Percentiles rank a stretch among this genome's conserved stretches.
phyloP scores from a whole-genome alignment of 2,113 vertebrate species.

The Pseudois nayaur region DNA sequence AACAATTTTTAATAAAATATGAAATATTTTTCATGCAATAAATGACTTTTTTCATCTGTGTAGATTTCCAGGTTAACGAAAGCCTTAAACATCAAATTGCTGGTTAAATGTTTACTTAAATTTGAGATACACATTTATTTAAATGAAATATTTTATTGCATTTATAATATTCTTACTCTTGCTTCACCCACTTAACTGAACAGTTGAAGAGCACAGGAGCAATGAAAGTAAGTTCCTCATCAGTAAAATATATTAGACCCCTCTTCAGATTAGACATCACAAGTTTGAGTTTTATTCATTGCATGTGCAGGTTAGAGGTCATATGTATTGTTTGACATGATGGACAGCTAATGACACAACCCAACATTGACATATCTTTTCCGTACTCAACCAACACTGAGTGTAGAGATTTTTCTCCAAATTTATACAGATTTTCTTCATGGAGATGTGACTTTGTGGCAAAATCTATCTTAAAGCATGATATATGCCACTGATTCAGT shows the following conservation, averaged over 20 bases:
- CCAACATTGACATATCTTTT: conserved; percentile 73
- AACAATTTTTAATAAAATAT: not conserved
- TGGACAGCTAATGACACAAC: conserved; percentile 71
- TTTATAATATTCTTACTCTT: not conserved
- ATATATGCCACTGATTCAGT: not conserved
- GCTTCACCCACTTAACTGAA: not conserved
- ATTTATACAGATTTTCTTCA: conserved; percentile 58
- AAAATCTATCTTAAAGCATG: not conserved
- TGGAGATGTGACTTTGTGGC: conserved; percentile 28
- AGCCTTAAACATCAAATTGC: not conserved
- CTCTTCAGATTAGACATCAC: conserved; percentile 57
- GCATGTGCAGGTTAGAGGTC: conserved; percentile 66
- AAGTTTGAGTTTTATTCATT: conserved; percentile 71
- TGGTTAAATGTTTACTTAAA: conserved; percentile 9
- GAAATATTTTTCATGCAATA: not conserved
- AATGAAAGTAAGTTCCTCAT: conserved; percentile 28
- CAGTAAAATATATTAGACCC: conserved; percentile 40
- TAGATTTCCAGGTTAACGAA: not conserved
- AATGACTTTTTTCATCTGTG: not conserved
- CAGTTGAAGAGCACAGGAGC: conserved; percentile 32
- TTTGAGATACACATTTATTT: not conserved
- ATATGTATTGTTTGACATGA: conserved; percentile 76
- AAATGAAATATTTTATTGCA: not conserved
- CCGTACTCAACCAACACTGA: not conserved
- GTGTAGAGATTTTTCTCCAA: not conserved